phyloP scores from a whole-genome alignment of 2,113 vertebrate genomes.

The Tragulus kanchil region DNA sequence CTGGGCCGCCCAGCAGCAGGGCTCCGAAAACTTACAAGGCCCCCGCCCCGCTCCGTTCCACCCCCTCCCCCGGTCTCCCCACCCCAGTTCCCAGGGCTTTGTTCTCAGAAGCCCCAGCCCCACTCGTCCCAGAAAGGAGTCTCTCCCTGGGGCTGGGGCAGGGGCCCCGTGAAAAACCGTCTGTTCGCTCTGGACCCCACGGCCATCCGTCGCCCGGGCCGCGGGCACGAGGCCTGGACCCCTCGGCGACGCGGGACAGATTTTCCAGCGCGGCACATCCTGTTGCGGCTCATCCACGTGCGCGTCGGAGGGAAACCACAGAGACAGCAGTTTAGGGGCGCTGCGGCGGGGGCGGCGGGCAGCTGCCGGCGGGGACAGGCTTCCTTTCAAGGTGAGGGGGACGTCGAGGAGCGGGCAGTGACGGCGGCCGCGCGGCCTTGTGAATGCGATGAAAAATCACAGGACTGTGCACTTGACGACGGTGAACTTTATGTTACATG shows the following conservation, averaged over 20 bases:
- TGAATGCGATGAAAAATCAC: not conserved
- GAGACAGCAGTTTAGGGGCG: accelerated
- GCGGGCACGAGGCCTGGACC: accelerated
- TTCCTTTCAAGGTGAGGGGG: accelerated
- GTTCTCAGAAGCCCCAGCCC: not conserved
- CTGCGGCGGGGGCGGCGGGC: accelerated
- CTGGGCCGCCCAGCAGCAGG: accelerated
- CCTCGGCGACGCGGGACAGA: not conserved
- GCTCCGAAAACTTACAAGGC: not conserved
- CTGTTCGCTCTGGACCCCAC: too few species aligned
- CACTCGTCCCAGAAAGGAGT: not conserved
- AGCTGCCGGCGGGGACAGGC: accelerated
- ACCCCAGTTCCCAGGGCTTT: accelerated
- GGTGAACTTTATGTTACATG: not conserved
- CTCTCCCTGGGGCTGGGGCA: not conserved
- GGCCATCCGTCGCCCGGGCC: accelerated
- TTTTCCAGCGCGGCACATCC: accelerated
- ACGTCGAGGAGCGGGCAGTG: not conserved
- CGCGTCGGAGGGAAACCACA: accelerated
- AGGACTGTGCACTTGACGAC: accelerated
- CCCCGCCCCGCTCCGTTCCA: accelerated
- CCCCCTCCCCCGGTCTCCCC: accelerated
- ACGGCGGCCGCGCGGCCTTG: accelerated
- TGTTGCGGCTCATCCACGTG: accelerated
- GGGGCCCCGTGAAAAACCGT: accelerated